Percentiles rank a stretch among this genome's conserved stretches.
Evolutionary conservation across 2,113 vertebrate genomes (phyloP).

Genomic region (Polypterus senegalus): DNA sequence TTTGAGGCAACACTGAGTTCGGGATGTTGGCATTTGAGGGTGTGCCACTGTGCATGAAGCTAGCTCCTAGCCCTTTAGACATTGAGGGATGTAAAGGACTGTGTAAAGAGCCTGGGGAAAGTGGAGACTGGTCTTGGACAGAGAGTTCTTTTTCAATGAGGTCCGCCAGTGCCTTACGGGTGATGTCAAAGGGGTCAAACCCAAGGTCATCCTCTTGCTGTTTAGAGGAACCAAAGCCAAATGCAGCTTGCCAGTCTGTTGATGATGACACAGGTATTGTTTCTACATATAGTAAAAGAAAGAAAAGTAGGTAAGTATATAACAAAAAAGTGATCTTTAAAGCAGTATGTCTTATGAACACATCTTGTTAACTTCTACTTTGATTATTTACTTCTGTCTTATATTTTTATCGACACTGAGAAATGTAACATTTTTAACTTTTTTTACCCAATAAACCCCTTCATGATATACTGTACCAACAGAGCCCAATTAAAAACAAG

Average conservation of each 20-base stretch:
- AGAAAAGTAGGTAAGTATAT: background rate
- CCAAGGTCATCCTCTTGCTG: slow-evolving; percentile 96
- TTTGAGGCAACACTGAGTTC: slow-evolving; percentile 66
- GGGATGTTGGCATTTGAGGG: slow-evolving; percentile 73
- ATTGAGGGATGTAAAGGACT: slow-evolving; percentile 60
- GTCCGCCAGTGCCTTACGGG: slow-evolving; percentile 95
- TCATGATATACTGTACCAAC: too few relatives aligned
- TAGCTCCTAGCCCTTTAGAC: slow-evolving; percentile 67
- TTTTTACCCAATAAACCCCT: too few relatives aligned
- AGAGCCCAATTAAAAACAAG: too few relatives aligned
- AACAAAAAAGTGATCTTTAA: background rate
- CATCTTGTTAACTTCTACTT: too few relatives aligned
- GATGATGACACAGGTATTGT: slow-evolving; percentile 96
- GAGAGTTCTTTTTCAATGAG: slow-evolving; percentile 98
- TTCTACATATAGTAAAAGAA: slow-evolving; percentile 47
- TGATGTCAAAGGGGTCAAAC: slow-evolving; percentile 98
- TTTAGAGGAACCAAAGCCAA: slow-evolving; percentile 95
- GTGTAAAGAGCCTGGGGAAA: slow-evolving; percentile 43
- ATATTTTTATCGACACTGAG: too few relatives aligned
- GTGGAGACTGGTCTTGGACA: slow-evolving; percentile 77
- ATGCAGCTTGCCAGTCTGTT: slow-evolving; percentile 98
- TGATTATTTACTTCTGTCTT: too few relatives aligned
- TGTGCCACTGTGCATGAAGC: slow-evolving; percentile 56
- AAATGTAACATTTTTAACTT: too few relatives aligned
- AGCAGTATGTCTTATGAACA: background rate